Percentiles rank a stretch among this genome's conserved stretches.
Evolutionary conservation across 2,113 vertebrate genomes (phyloP).

Genomic region (Leucopsar rothschildi): DNA sequence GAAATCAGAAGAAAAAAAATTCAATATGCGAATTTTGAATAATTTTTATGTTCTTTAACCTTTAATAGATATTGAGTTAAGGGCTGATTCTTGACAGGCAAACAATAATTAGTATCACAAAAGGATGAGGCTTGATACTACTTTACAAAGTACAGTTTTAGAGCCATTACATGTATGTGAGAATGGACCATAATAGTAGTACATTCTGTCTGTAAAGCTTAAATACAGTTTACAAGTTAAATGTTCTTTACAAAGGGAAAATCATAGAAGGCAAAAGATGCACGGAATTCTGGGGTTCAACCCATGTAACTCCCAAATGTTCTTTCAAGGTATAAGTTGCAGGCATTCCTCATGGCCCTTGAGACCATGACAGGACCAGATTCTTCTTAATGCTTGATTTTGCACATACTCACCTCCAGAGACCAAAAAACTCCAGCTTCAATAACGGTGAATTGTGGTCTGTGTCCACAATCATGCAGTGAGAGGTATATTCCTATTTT

Average conservation of each 20-base stretch:
- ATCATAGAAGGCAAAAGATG: background rate
- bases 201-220: background rate
- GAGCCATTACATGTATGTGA: background rate
- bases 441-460: background rate
- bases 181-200: background rate
- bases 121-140: background rate
- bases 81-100: background rate
- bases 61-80: background rate
- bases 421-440: background rate
- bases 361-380: background rate
- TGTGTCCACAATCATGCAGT: background rate
- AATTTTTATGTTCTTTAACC: background rate
- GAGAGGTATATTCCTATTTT: background rate
- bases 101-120: background rate
- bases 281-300: background rate
- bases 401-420: background rate
- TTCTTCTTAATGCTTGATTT: background rate
- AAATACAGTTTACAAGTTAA: background rate
- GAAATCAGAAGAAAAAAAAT: background rate
- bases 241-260: background rate
- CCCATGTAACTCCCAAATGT: background rate
- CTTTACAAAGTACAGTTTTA: background rate
- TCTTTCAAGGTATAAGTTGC: background rate
- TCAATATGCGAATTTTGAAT: background rate
- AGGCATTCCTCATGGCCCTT: background rate